Conservation (phyloP, 2,113 vertebrate species). For the Myxocyprinus asiaticus region DNA sequence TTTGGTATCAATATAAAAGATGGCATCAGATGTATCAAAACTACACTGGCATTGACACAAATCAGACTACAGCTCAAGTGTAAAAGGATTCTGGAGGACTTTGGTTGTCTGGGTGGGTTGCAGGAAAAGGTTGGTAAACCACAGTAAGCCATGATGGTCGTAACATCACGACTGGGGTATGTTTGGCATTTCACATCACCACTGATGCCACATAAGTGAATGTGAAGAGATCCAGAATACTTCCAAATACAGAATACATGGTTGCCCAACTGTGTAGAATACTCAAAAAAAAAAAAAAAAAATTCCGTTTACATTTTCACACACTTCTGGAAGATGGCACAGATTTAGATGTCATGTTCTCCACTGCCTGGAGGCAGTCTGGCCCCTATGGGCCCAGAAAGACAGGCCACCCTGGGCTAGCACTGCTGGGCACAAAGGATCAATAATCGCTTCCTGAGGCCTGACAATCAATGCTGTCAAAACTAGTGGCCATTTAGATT, state of each 20-base stretch:
- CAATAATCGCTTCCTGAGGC: constrained; percentile 53
- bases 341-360: background rate
- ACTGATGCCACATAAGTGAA: background rate
- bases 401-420: constrained; percentile 67
- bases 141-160: background rate
- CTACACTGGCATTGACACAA: constrained; percentile 7
- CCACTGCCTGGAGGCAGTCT: constrained; percentile 65
- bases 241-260: no score
- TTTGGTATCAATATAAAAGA: background rate
- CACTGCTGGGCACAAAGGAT: constrained; percentile 48
- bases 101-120: constrained; percentile 6
- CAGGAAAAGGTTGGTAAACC: constrained; percentile 27
- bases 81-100: constrained; percentile 28
- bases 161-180: constrained; percentile 32
- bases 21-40: no score
- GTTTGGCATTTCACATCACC: constrained; percentile 29
- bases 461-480: constrained; percentile 41
- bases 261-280: no score
- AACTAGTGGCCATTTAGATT: constrained; percentile 18
- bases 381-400: constrained; percentile 59
- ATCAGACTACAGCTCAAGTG: constrained; percentile 37
- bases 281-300: no score
- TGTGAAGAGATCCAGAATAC: no score
- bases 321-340: no score
- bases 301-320: no score